Conservation (phyloP, 2,888 invertebrate species). For the Tanytarsus gracilentus region DNA sequence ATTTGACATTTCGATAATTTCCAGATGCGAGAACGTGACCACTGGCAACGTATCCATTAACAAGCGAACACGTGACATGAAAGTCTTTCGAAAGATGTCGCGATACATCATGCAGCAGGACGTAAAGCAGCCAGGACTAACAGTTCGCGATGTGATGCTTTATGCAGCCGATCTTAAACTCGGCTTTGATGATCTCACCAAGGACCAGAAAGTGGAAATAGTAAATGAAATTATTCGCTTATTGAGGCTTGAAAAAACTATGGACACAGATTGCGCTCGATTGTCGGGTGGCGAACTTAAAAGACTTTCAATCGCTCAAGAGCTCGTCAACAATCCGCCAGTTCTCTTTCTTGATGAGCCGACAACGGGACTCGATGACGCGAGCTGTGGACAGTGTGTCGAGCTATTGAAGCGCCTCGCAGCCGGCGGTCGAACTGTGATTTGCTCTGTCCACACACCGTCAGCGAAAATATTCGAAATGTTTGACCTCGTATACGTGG, state of each 20-base stretch:
- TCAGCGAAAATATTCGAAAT: slow-evolving; percentile 84
- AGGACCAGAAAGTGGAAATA: slow-evolving; percentile 56
- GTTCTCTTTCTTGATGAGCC: slow-evolving; percentile 93
- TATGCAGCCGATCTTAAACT: slow-evolving; percentile 86
- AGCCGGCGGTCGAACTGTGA: slow-evolving; percentile 76
- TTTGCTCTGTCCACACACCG: slow-evolving; percentile 95
- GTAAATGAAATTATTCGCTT: slow-evolving; percentile 79
- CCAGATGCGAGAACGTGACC: slow-evolving; percentile 52
- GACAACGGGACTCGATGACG: slow-evolving; percentile 88
- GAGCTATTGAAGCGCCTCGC: slow-evolving; percentile 75
- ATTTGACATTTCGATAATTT: background rate
- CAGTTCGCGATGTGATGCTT: slow-evolving; percentile 79
- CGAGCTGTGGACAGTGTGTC: slow-evolving; percentile 82
- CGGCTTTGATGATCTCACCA: slow-evolving; percentile 50
- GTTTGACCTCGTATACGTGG: slow-evolving; percentile 84
- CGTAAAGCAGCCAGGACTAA: slow-evolving; percentile 73
- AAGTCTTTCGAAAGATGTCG: slow-evolving; percentile 75
- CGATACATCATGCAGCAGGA: slow-evolving; percentile 96
- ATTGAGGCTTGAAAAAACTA: slow-evolving; percentile 62
- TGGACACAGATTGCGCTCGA: slow-evolving; percentile 60
- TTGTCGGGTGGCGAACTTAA: slow-evolving; percentile 91
- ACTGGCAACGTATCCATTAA: slow-evolving; percentile 68
- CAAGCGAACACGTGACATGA: slow-evolving; percentile 63
- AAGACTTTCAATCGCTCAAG: slow-evolving; percentile 84
- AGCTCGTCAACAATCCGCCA: slow-evolving; percentile 86